A percentile compares a stretch with the other conserved stretches of the same genome.
These are phyloP conservation scores for Onychomys leucogaster DNA, from an alignment of 2,797 vertebrate species.

Conservation along the genomic window DNA sequence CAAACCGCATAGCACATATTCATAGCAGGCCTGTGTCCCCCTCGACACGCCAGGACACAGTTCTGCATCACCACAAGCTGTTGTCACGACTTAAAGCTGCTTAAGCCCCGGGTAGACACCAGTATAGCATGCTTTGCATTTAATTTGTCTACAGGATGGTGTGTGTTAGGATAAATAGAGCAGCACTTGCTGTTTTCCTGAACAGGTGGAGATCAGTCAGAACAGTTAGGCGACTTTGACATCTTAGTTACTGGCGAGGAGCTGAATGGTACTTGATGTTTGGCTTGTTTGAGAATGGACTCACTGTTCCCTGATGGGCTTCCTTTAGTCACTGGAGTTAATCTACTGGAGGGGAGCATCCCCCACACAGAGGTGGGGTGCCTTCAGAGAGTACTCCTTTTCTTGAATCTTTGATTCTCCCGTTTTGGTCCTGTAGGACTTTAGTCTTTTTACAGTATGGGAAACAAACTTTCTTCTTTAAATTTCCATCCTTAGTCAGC, in stretches of 20 bases:
- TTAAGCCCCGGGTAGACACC: not conserved
- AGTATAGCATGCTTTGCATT: not conserved
- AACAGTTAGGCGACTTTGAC: not conserved
- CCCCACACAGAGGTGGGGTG: not conserved
- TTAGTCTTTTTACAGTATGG: slow-evolving; percentile 23
- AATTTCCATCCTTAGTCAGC: slow-evolving; percentile 50
- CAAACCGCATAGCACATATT: slow-evolving; percentile 18
- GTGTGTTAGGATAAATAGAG: not conserved
- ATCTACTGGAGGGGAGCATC: not conserved
- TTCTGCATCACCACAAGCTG: not conserved
- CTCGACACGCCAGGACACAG: not conserved
- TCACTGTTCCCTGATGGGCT: not conserved
- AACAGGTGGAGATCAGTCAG: not conserved
- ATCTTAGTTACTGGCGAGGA: not conserved
- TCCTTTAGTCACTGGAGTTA: not conserved
- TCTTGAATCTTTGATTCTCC: not conserved
- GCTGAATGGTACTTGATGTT: not conserved
- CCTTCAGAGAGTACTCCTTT: slow-evolving; percentile 22
- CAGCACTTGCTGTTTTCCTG: slow-evolving; percentile 14
- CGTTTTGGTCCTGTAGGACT: not conserved
- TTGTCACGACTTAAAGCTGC: not conserved
- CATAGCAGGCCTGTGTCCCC: not conserved
- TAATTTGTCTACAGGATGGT: not conserved
- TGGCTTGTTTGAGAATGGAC: not conserved
- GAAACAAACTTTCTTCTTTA: slow-evolving; percentile 11